phyloP scores from a whole-genome alignment of 2,113 vertebrate genomes.

The Mastomys coucha region DNA sequence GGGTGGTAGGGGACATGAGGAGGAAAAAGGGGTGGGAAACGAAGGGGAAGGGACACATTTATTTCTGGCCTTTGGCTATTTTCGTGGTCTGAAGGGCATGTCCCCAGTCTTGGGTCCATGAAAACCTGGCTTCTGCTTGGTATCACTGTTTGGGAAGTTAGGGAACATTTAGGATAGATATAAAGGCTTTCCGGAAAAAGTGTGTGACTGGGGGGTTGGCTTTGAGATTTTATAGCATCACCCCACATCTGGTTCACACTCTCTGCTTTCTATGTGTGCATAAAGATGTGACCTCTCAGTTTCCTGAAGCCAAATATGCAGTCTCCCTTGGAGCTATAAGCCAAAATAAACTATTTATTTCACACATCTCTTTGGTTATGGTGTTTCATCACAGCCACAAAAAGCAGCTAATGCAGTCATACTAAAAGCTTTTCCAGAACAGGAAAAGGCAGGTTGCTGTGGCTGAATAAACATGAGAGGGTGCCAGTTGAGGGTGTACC shows the following conservation, averaged over 20 bases:
- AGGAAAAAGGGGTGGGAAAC: not conserved
- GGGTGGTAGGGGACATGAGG: not conserved
- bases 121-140: not conserved
- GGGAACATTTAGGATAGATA: not conserved
- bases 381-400: not conserved
- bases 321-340: not conserved
- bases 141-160: not conserved
- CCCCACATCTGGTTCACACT: not conserved
- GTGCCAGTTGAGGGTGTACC: no score
- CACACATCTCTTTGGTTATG: not conserved
- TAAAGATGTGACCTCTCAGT: not conserved
- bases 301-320: not conserved
- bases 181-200: not conserved
- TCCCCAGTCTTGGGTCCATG: not conserved
- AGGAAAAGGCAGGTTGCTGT: not conserved
- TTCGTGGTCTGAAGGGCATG: not conserved
- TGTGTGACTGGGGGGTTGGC: not conserved
- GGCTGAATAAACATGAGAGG: not conserved
- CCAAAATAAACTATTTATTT: not conserved
- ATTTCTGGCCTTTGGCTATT: not conserved
- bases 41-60: not conserved
- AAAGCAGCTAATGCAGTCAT: not conserved
- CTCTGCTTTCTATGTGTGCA: not conserved
- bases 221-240: not conserved
- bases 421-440: not conserved